Evolutionary conservation across 1,140 invertebrate genomes (phyloP), one percentile per base, ranked within the genome.

Genomic region (Kradibia gibbosae): DNA sequence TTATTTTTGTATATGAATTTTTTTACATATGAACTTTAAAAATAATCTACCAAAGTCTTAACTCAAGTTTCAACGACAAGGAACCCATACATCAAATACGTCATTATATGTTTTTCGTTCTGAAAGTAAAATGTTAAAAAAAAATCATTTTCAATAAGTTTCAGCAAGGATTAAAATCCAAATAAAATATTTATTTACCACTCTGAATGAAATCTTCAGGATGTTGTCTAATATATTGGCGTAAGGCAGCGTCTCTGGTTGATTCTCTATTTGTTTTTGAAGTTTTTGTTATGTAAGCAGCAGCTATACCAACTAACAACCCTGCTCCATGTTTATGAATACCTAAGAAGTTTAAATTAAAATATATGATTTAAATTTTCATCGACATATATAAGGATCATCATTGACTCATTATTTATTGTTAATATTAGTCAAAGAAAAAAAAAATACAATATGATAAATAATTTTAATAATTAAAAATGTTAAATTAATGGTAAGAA

Each of bases 141-240:
- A 75, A 57, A 22, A 36, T 20, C 4, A 53, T 17, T 11, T 53
- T 53, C 4, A 53, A 53, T 45, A 45, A 45, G n/a, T n/a, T 45
- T 8, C 42, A 45, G 50, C 50, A 53, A 53, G 5, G 22, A 53
- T 53, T 20, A 53, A 20, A 53, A 53, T 53, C 4, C 3, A 22
- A 53, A 53, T 53, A 53, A 3, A 5, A 57, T 34, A 31, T 3
- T 74, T 8, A 36, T n/a, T 72, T 75, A 81, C 80, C 36, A 39
- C 70, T 70, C 34, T 48, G 31, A 31, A 20, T 34, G 42, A 83
- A 83, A 28, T 80, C 78, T 70, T 83, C 82, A 76, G 82, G 82
- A n/a, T 80, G 73, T 22, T 57, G 15, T 31, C 62, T 80, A 36
- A 83, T 70, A 25, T 82, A 82, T 7, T 78, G 55, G 31, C 55